These are phyloP conservation scores for Columbina picui DNA, from an alignment of 2,113 vertebrate genomes.

Conservation along the genomic window DNA sequence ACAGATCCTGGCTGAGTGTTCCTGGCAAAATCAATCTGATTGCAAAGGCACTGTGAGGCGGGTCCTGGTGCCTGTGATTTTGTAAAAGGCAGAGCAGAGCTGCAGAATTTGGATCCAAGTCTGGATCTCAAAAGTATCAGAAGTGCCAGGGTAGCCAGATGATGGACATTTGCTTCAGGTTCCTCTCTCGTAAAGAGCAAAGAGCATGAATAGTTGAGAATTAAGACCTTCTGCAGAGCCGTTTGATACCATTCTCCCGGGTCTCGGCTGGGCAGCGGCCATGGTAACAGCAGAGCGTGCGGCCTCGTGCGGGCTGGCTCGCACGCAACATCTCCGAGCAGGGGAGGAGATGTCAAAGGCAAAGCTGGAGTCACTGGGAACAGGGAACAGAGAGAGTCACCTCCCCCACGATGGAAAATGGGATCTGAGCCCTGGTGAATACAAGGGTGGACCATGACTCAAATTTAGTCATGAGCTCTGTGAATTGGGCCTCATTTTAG, in stretches of 20 bases:
- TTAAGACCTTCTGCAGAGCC: slow-evolving; percentile 19
- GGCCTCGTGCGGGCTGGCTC: background rate
- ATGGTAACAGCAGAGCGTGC: slow-evolving; percentile 36
- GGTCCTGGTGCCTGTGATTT: background rate
- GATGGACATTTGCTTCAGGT: background rate
- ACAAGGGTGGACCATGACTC: background rate
- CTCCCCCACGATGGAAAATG: background rate
- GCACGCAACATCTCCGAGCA: background rate
- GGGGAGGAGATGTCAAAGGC: background rate
- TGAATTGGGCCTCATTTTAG: slow-evolving; percentile 4
- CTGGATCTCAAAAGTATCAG: background rate
- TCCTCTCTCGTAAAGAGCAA: background rate
- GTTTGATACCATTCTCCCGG: background rate
- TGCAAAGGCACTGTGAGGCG: background rate
- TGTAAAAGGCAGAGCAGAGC: background rate
- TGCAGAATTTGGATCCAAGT: background rate
- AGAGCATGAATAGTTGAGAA: background rate
- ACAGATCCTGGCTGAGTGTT: background rate
- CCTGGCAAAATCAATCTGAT: background rate
- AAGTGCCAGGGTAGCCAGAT: background rate
- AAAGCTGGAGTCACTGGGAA: background rate
- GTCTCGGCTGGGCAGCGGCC: slow-evolving; percentile 46
- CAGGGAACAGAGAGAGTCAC: background rate
- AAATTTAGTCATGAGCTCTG: slow-evolving; percentile 14
- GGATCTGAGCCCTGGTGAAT: slow-evolving; percentile 25